Conservation (phyloP, 2,888 invertebrate genomes). For the Uropetala carovei region DNA sequence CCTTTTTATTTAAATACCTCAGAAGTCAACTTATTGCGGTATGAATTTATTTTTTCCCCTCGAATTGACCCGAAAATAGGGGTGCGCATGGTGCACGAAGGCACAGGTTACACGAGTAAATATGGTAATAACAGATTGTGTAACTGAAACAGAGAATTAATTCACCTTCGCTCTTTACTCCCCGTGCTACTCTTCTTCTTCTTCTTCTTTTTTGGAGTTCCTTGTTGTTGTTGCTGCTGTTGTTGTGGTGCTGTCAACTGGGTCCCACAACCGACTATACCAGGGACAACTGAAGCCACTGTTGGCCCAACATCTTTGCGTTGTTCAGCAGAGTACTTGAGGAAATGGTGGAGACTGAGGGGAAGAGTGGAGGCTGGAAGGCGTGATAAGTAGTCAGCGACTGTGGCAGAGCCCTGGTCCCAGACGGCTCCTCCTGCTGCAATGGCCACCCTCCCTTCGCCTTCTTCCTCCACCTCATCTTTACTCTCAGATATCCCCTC, state of each 20-base stretch:
- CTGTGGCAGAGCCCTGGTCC: slow-evolving; percentile 69
- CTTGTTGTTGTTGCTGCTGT: slow-evolving; percentile 67
- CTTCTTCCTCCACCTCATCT: slow-evolving; percentile 47
- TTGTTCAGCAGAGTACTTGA: slow-evolving; percentile 73
- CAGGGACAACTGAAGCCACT: slow-evolving; percentile 66
- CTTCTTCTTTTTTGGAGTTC: slow-evolving; percentile 72
- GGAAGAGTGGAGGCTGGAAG: slow-evolving; percentile 73
- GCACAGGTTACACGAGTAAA: too few species aligned
- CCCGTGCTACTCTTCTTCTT: slow-evolving; percentile 71
- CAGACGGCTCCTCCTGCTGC: slow-evolving; percentile 55
- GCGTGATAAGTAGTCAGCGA: slow-evolving; percentile 74
- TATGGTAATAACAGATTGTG: too few species aligned
- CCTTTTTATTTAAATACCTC: too few species aligned
- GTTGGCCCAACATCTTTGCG: slow-evolving; percentile 69
- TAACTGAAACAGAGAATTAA: neutral
- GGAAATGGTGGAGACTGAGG: slow-evolving; percentile 73
- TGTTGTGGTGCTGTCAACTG: neutral
- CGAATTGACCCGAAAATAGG: too few species aligned
- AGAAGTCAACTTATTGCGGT: too few species aligned
- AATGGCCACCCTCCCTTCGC: slow-evolving; percentile 39
- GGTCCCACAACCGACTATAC: neutral
- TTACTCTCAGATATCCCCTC: slow-evolving; percentile 23
- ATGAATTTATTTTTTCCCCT: too few species aligned
- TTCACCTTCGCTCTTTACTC: slow-evolving; percentile 49
- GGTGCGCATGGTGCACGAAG: too few species aligned